phyloP scores from a whole-genome alignment of 2,113 vertebrate genomes.

The Anhinga anhinga region DNA sequence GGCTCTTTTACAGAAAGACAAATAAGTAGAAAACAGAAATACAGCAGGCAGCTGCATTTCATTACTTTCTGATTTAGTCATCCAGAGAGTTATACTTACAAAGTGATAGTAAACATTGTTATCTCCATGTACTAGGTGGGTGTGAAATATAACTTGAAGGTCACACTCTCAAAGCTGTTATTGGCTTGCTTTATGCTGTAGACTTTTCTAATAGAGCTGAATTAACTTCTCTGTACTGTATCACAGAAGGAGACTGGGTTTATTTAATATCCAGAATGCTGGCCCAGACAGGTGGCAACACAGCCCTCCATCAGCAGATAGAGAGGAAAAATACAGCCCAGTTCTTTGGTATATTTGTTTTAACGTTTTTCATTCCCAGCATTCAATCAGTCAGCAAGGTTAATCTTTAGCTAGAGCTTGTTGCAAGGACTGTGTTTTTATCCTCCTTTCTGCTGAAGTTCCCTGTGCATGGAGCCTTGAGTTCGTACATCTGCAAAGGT shows the following conservation, averaged over 20 bases:
- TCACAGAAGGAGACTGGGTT: neutral
- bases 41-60: neutral
- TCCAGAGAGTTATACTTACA: neutral
- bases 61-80: constrained; percentile 28
- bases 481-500: neutral
- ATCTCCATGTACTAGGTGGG: constrained; percentile 32
- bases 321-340: neutral
- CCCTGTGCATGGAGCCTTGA: neutral
- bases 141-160: constrained; percentile 4
- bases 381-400: constrained; percentile 4
- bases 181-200: neutral
- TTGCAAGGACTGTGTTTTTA: neutral
- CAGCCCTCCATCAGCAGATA: neutral
- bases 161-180: neutral
- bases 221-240: neutral
- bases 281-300: neutral
- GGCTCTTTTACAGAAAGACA: neutral
- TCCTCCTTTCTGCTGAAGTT: neutral
- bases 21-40: neutral
- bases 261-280: neutral
- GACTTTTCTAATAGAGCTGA: neutral
- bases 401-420: constrained; percentile 30
- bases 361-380: neutral
- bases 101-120: constrained; percentile 50
- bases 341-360: neutral